Base-by-base conservation (phyloP, 2,888 invertebrate species). In the Balanococcus diminutus region DNA sequence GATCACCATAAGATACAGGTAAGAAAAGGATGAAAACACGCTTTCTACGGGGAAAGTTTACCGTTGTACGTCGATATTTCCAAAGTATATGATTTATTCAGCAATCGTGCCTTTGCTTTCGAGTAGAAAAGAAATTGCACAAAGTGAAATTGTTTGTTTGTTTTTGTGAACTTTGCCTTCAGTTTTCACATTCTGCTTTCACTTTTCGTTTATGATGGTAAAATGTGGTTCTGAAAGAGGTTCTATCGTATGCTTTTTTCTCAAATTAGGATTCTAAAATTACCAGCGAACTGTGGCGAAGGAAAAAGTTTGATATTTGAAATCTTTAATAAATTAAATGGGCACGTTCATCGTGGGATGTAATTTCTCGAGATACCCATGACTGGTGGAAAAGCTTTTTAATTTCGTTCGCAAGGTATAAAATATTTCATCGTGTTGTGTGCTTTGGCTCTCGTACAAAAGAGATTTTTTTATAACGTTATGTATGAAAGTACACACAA, bases 311-410 rank as follows among this genome's bases (percentile, higher is more conserved):
- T 67, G 9, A 9, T 28, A 28, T 67, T 67, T 56, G 4, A 67
- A 67, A 67, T 67, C 61, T 67, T 67, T 67, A 67, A 67, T 67
- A 67, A 67, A 28, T 67, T 67, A 67, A 67, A 28, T 67, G 61
- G 61, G 28, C 61, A 67, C 61, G 61, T 67, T 67, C 8, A 28
- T 67, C 28, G 28, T 67, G n/a, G n/a, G n/a, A n/a, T n/a, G n/a
- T n/a, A n/a, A n/a, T n/a, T n/a, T 67, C 61, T 67, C 61, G 51
- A 19, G n/a, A 11, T 42, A 42, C 14, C 25, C 25, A 67, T 28
- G 11, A 61, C 25, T 28, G 8, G 3, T 67, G 61, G 28, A 67
- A 67, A 67, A 67, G 61, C 61, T 67, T 67, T 67, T 28, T 67
- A 67, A 67, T 67, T 67, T 67, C 28, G 61, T 67, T 67, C 22